Percentiles rank a stretch among this genome's conserved stretches.
Evolutionary conservation across 35 echinoderm and acorn worm species (phyloP).

Genomic region (Stichopus chloronotus): DNA sequence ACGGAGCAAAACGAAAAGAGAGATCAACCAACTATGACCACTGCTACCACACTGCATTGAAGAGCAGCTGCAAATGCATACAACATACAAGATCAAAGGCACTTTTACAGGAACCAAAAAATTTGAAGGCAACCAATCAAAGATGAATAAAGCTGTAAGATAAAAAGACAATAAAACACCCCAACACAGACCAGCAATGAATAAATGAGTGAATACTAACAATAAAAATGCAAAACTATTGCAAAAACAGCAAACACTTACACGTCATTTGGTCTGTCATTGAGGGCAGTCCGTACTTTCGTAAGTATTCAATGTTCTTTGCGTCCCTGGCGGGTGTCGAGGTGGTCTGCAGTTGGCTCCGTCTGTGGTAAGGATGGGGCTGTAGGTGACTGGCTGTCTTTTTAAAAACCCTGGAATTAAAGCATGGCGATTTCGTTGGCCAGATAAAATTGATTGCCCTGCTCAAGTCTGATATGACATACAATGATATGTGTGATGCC

Average conservation of each 20-base stretch:
- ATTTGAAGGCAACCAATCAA: not conserved
- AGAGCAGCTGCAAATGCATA: not conserved
- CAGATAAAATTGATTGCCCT: not conserved
- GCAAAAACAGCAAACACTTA: not conserved
- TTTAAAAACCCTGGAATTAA: not conserved
- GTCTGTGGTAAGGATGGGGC: constrained; percentile 45
- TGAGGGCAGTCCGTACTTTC: constrained; percentile 76
- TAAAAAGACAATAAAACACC: not conserved
- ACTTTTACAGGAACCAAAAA: not conserved
- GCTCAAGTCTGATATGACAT: not conserved
- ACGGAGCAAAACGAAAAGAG: too few relatives aligned
- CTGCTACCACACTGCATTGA: too few relatives aligned
- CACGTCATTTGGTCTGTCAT: constrained; percentile 66
- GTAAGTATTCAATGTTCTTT: constrained; percentile 67
- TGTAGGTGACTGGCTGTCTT: not conserved
- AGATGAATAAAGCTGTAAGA: not conserved
- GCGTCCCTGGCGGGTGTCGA: constrained; percentile 45
- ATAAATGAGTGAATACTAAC: not conserved
- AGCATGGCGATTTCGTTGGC: not conserved
- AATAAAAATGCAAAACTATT: not conserved
- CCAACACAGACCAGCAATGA: not conserved
- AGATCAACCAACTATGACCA: too few relatives aligned
- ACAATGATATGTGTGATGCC: not conserved
- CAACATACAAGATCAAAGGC: not conserved
- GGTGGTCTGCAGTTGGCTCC: constrained; percentile 52